Percentiles rank a stretch among this genome's conserved stretches.
These are phyloP conservation scores for Lampropteryx suffumata DNA, from an alignment of 2,888 invertebrate species.

Conservation along the genomic window DNA sequence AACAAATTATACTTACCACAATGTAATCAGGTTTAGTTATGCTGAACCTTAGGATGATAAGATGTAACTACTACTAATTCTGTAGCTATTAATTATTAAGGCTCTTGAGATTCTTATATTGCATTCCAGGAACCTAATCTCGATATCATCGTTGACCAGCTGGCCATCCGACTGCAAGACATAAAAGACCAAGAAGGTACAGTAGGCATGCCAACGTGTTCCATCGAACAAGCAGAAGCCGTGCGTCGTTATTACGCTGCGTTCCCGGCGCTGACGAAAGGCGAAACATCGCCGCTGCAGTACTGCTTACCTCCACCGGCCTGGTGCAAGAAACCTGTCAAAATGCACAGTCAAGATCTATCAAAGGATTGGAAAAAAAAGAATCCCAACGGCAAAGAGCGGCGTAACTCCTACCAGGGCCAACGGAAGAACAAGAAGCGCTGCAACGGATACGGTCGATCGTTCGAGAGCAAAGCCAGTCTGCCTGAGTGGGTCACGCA, in stretches of 20 bases:
- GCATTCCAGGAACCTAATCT: conserved; percentile 88
- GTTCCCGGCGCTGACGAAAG: conserved; percentile 87
- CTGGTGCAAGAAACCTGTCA: conserved; percentile 67
- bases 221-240: conserved; percentile 84
- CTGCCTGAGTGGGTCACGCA: conserved; percentile 82
- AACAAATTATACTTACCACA: too few species aligned
- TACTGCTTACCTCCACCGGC: conserved; percentile 74
- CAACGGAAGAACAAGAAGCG: conserved; percentile 24
- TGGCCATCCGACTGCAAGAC: conserved; percentile 90
- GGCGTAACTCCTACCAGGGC: conserved; percentile 21
- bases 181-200: conserved; percentile 77
- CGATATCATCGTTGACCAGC: conserved; percentile 91
- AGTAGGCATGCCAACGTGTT: conserved; percentile 80
- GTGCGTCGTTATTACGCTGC: conserved; percentile 90
- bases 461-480: conserved; percentile 66
- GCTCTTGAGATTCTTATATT: conserved; percentile 3
- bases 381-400: conserved; percentile 63
- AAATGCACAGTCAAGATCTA: conserved; percentile 68
- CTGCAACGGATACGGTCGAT: conserved; percentile 67
- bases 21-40: neutral
- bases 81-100: neutral
- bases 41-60: too few species aligned
- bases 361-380: conserved; percentile 71
- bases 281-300: conserved; percentile 67
- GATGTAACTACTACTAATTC: too few species aligned